Conservation (phyloP, 2,888 invertebrate genomes). For the Meloe dianella region DNA sequence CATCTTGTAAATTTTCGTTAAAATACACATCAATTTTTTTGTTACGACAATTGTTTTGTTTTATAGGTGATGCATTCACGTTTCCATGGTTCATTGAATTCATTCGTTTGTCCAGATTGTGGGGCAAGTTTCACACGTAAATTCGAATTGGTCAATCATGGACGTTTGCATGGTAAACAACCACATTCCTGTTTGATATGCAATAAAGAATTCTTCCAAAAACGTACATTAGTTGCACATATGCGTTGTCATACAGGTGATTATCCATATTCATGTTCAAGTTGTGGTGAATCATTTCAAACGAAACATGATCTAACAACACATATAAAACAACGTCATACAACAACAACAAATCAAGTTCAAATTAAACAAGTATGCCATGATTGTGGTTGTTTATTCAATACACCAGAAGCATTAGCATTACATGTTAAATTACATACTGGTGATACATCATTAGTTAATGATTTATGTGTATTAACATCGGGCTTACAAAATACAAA, state of each 20-base stretch:
- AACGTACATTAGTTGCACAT: conserved; percentile 80
- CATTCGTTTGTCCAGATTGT: conserved; percentile 92
- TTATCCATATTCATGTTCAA: conserved; percentile 75
- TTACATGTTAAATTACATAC: conserved; percentile 81
- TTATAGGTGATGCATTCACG: conserved; percentile 80
- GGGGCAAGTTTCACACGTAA: conserved; percentile 84
- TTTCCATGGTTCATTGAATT: conserved; percentile 95
- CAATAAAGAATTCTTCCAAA: conserved; percentile 85
- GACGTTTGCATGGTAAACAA: conserved; percentile 78
- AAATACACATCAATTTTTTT: background rate
- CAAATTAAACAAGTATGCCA: conserved; percentile 44
- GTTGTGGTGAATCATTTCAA: conserved; percentile 79
- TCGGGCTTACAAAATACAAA: conserved; percentile 70
- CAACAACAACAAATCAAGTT: conserved; percentile 50
- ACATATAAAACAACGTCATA: conserved; percentile 60
- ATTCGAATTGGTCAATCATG: conserved; percentile 86
- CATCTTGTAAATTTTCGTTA: conserved; percentile 66
- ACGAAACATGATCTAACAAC: conserved; percentile 73
- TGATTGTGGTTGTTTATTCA: conserved; percentile 70
- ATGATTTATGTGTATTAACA: conserved; percentile 80
- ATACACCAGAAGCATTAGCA: conserved; percentile 76
- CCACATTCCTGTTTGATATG: conserved; percentile 84
- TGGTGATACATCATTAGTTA: conserved; percentile 80
- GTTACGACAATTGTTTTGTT: background rate
- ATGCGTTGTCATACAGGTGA: conserved; percentile 80